Conservation (phyloP, 2,797 vertebrate genomes). For the Hypotaenidia okinawae region DNA sequence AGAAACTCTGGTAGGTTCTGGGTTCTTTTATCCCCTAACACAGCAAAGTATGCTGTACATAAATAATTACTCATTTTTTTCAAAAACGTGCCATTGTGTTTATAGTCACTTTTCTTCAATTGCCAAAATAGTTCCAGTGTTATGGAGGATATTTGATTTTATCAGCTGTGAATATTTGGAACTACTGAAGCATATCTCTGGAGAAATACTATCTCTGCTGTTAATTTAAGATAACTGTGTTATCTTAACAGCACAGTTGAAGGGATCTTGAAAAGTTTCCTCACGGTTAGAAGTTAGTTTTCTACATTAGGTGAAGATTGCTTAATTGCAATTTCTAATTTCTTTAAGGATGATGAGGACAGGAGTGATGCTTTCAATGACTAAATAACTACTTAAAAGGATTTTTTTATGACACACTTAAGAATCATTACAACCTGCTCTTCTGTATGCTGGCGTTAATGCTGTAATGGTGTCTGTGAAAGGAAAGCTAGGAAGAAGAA, state of each 20-base stretch:
- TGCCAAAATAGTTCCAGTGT: neutral
- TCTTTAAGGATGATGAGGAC: neutral
- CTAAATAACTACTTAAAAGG: constrained; percentile 20
- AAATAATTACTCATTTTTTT: neutral
- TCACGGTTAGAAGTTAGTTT: neutral
- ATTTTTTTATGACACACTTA: neutral
- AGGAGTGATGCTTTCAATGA: neutral
- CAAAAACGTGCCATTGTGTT: neutral
- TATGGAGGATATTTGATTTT: neutral
- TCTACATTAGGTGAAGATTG: neutral
- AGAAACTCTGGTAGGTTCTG: neutral
- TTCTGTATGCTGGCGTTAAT: neutral
- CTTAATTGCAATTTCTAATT: constrained; percentile 13
- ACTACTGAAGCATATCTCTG: neutral
- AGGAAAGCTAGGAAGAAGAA: neutral
- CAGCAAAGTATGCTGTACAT: neutral
- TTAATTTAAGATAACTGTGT: neutral
- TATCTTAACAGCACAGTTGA: neutral
- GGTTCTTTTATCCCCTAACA: neutral
- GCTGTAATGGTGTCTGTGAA: constrained; percentile 10
- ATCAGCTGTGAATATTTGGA: neutral
- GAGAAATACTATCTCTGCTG: neutral
- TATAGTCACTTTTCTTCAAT: neutral
- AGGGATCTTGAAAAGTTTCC: constrained; percentile 18
- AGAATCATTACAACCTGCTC: neutral